These are phyloP conservation scores for Nettapus auritus DNA, from an alignment of 2,113 vertebrate genomes.

Conservation along the genomic window DNA sequence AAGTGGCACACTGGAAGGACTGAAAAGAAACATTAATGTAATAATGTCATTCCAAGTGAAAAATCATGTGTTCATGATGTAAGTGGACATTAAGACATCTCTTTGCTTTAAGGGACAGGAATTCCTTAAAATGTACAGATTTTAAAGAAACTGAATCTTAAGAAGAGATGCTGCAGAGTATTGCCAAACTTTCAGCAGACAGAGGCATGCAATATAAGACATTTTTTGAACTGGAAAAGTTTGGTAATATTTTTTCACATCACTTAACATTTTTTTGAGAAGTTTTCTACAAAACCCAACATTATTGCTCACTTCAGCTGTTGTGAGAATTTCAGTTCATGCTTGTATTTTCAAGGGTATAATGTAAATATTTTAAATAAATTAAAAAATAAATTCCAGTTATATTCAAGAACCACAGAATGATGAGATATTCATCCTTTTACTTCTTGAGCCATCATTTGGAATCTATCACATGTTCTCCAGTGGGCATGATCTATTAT, in stretches of 20 bases:
- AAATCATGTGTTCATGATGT: neutral
- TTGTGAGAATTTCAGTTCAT: neutral
- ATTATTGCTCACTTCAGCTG: neutral
- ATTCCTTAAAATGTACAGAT: neutral
- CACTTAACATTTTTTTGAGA: neutral
- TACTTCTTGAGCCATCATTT: neutral
- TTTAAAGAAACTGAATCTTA: neutral
- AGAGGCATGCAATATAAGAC: neutral
- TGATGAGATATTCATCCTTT: neutral
- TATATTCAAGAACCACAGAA: neutral
- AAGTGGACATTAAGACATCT: neutral
- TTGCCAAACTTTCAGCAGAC: neutral
- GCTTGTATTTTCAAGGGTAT: neutral
- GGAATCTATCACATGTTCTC: neutral
- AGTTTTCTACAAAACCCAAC: neutral
- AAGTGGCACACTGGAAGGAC: neutral
- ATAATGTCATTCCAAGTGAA: neutral
- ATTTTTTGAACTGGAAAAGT: neutral
- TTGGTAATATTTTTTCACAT: neutral
- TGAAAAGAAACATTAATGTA: neutral
- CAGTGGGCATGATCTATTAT: neutral
- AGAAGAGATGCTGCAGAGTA: neutral
- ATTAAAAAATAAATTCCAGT: neutral
- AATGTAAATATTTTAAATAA: neutral
- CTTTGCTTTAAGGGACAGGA: neutral